These are phyloP conservation scores for Caenorhabditis sp. DNA, from an alignment of 2,888 invertebrate species.

Conservation along the genomic window DNA sequence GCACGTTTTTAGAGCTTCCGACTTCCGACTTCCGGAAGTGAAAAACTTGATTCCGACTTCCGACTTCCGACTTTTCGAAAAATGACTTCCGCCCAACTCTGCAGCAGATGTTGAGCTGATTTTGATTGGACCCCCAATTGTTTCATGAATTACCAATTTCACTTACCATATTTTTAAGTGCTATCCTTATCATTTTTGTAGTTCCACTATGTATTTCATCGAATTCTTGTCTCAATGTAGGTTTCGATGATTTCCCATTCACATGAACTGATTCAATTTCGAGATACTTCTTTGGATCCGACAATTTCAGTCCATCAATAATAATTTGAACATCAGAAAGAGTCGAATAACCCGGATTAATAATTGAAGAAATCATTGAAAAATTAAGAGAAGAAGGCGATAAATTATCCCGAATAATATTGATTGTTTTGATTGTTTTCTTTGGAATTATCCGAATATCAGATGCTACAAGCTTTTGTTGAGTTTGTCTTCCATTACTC, in stretches of 20 bases:
- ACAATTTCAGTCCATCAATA: constrained; percentile 12
- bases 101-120: too few relatives aligned
- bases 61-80: too few relatives aligned
- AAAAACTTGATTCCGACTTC: too few relatives aligned
- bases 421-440: constrained; percentile 34
- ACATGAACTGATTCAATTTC: constrained; percentile 20
- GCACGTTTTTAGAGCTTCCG: too few relatives aligned
- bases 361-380: constrained; percentile 44
- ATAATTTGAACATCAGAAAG: constrained; percentile 25
- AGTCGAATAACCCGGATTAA: constrained; percentile 48
- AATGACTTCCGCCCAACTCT: too few relatives aligned
- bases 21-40: too few relatives aligned
- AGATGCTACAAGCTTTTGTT: constrained; percentile 35
- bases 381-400: constrained; percentile 32
- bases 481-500: constrained; percentile 24
- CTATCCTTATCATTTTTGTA: constrained; percentile 16
- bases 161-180: constrained; percentile 9
- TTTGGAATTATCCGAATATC: constrained; percentile 26
- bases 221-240: constrained; percentile 11
- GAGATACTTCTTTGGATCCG: background rate
- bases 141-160: too few relatives aligned
- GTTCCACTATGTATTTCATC: constrained; percentile 24
- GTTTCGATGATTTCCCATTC: constrained; percentile 20
- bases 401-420: constrained; percentile 33
- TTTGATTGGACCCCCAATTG: too few relatives aligned